These are phyloP conservation scores for Allobates femoralis DNA, from an alignment of 2,797 vertebrate species.

Conservation along the genomic window DNA sequence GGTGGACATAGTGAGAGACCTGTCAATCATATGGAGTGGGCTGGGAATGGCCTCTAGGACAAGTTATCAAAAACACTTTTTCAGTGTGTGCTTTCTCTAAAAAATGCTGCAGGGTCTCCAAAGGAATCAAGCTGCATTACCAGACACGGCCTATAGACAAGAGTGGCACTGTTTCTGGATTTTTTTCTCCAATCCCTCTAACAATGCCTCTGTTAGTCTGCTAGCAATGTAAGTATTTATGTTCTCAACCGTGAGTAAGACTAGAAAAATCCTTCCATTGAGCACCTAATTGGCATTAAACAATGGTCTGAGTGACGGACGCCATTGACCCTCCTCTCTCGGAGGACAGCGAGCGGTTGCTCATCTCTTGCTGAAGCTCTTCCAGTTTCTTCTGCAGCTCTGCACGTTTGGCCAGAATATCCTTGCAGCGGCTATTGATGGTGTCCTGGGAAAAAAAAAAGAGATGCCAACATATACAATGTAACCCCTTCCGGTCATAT, in stretches of 20 bases:
- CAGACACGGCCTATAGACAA: not conserved
- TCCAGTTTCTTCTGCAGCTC: conserved; percentile 96
- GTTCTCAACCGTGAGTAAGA: not conserved
- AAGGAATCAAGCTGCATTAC: not conserved
- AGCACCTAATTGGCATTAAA: conserved; percentile 70
- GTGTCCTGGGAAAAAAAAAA: conserved; percentile 81
- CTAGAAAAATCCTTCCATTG: not conserved
- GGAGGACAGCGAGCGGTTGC: conserved; percentile 86
- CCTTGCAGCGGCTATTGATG: conserved; percentile 91
- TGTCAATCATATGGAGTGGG: too few species aligned
- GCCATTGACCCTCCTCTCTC: conserved; percentile 89
- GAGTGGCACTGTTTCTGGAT: not conserved
- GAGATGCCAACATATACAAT: not conserved
- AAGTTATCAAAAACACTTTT: too few species aligned
- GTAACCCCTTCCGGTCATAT: too few species aligned
- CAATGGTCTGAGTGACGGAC: conserved; percentile 90
- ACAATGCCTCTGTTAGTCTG: not conserved
- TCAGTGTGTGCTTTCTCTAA: too few species aligned
- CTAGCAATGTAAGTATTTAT: not conserved
- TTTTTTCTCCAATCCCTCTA: not conserved
- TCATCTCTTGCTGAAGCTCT: conserved; percentile 91
- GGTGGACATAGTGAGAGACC: too few species aligned
- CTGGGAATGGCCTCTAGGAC: too few species aligned
- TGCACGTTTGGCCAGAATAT: conserved; percentile 89
- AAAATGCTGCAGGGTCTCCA: too few species aligned